Base-by-base conservation (phyloP, 2,888 invertebrate genomes). In the Leptogaster cylindrica region DNA sequence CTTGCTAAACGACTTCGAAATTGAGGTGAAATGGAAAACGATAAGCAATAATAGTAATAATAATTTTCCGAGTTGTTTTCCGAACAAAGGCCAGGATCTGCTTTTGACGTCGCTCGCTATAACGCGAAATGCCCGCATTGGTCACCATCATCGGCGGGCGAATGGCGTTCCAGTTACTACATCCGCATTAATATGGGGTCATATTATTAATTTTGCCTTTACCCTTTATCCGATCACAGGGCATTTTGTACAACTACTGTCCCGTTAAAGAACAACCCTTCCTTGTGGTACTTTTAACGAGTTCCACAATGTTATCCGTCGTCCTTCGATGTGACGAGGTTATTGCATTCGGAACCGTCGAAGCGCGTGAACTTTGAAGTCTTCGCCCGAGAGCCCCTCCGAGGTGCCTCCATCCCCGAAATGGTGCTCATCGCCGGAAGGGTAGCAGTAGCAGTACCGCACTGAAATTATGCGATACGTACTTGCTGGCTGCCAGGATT, bases 21-120 rank as follows among this genome's bases (percentile, higher is more conserved):
- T 55, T 31, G 23, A 23, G 7, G 10, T 12, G 36, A 23, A 55
- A 55, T 55, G 55, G 39, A n/a, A 14, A 39, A 14, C 55, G 55
- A 55, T 36, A 36, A 36, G 36, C 39, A 18, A 31, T 55, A 39
- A 55, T 55, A 55, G 55, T 55, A 55, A 39, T 55, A 55, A 55
- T 55, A 55, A 55, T 36, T 36, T 55, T 39, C 36, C 12, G 25
- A 52, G 33, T 33, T 33, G 52, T 16, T 16, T 8, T 5, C 12
- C 4, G 55, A 12, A 55, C 55, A 55, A 55, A 55, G 36, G 36
- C 23, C 18, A 50, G 1, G n/a, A 16, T 23, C 36, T 23, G 12
- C 2, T 23, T 20, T n/a, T 20, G 46, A 46, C 2, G 5, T 44
- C 23, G 20, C 20, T 7, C n/a, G 6, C 46, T 46, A 10, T 12